Percentiles rank a stretch among this genome's conserved stretches.
phyloP scores from a whole-genome alignment of 2,113 vertebrate genomes.

The Odobenus rosmarus region DNA sequence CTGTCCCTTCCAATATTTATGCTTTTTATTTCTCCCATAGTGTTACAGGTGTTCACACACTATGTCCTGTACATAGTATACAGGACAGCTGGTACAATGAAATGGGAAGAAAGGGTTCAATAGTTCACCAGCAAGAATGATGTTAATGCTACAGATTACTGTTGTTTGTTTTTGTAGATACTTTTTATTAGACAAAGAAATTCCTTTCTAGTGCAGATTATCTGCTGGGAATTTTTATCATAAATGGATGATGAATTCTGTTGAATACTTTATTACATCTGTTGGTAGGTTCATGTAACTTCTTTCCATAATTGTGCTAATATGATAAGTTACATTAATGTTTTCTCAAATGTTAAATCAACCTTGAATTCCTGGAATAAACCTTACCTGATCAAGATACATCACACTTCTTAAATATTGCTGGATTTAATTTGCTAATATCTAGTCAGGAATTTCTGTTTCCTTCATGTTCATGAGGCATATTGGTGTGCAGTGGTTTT shows the following conservation, averaged over 20 bases:
- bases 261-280: neutral
- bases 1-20: neutral
- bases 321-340: neutral
- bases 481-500: neutral
- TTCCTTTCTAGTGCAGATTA: neutral
- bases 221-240: neutral
- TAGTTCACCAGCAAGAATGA: neutral
- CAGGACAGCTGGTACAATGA: neutral
- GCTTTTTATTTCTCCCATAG: neutral
- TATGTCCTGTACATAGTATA: too few species aligned
- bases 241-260: neutral
- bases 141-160: neutral
- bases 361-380: neutral
- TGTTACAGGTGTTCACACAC: neutral
- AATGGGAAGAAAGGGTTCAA: neutral
- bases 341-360: slow-evolving; percentile 15
- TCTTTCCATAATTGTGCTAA: neutral
- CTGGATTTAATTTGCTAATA: neutral
- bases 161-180: neutral
- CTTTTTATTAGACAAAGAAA: neutral
- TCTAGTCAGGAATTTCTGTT: neutral
- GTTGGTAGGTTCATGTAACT: neutral
- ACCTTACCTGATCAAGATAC: neutral
- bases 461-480: neutral
- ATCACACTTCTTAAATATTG: neutral